Conservation (phyloP, 2,888 invertebrate species). For the Sipha maydis region DNA sequence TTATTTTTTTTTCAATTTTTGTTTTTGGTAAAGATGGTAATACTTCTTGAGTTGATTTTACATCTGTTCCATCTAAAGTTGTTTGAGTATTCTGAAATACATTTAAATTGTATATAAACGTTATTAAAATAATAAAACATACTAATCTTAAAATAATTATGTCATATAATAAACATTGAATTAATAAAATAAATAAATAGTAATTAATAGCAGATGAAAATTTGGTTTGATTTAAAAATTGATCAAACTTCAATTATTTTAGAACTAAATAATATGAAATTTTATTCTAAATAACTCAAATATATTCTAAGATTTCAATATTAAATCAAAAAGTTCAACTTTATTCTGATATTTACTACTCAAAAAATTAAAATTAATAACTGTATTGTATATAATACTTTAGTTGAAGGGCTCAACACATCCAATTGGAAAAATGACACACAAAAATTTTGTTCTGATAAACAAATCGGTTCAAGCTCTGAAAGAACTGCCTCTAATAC, state of each 20-base stretch:
- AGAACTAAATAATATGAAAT: neutral
- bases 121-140: neutral
- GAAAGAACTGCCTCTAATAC: slow-evolving; percentile 86
- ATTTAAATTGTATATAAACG: neutral
- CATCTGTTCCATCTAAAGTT: slow-evolving; percentile 70
- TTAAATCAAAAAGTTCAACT: neutral
- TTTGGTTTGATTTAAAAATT: neutral
- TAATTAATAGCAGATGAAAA: neutral
- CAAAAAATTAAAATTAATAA: neutral
- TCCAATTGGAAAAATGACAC: slow-evolving; percentile 89
- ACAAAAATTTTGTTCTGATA: slow-evolving; percentile 96
- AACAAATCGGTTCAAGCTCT: slow-evolving; percentile 88
- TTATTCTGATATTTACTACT: neutral
- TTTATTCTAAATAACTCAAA: neutral
- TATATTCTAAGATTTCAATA: neutral
- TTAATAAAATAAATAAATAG: neutral
- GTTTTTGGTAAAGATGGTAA: slow-evolving; percentile 67
- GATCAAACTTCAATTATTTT: neutral
- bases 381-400: slow-evolving; percentile 65
- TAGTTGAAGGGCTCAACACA: slow-evolving; percentile 71
- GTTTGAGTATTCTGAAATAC: slow-evolving; percentile 71
- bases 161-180: neutral
- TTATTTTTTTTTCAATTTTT: slow-evolving; percentile 77
- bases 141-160: neutral
- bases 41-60: slow-evolving; percentile 66